Conservation (phyloP, 2,888 invertebrate genomes). For the Ophraella communa region DNA sequence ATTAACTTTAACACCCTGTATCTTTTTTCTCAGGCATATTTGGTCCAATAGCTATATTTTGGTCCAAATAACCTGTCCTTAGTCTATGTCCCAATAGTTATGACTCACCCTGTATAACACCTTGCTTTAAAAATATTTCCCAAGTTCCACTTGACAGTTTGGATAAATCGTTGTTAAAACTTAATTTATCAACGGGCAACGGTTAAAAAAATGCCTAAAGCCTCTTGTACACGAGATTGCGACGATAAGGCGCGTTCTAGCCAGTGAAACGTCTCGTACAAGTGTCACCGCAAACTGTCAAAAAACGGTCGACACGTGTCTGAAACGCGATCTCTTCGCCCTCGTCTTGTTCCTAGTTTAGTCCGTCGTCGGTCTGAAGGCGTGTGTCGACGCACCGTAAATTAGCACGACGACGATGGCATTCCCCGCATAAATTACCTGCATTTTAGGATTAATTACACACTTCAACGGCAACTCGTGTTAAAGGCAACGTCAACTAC, state of each 20-base stretch:
- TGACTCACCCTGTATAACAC: no score
- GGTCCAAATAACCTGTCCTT: no score
- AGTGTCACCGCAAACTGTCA: constrained; percentile 24
- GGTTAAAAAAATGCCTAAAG: no score
- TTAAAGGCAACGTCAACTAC: constrained; percentile 36
- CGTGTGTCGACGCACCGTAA: constrained; percentile 60
- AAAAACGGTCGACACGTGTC: constrained; percentile 15
- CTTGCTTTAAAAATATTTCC: no score
- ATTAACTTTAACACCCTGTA: no score
- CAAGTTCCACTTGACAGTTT: no score
- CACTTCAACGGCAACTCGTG: constrained; percentile 59
- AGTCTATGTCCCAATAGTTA: no score
- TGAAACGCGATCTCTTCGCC: background rate
- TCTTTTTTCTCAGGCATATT: no score
- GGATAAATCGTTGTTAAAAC: no score
- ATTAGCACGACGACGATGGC: constrained; percentile 59
- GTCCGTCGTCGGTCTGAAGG: constrained; percentile 43
- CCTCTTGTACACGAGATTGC: constrained; percentile 4
- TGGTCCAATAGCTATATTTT: no score
- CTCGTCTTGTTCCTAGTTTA: constrained; percentile 6
- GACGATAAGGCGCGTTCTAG: constrained; percentile 2
- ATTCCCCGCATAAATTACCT: constrained; percentile 62
- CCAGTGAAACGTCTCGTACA: constrained; percentile 18
- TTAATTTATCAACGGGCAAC: no score
- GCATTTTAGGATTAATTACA: constrained; percentile 62